Base-by-base conservation (phyloP, 2,888 invertebrate genomes). In the Aspidiotus rigidus region DNA sequence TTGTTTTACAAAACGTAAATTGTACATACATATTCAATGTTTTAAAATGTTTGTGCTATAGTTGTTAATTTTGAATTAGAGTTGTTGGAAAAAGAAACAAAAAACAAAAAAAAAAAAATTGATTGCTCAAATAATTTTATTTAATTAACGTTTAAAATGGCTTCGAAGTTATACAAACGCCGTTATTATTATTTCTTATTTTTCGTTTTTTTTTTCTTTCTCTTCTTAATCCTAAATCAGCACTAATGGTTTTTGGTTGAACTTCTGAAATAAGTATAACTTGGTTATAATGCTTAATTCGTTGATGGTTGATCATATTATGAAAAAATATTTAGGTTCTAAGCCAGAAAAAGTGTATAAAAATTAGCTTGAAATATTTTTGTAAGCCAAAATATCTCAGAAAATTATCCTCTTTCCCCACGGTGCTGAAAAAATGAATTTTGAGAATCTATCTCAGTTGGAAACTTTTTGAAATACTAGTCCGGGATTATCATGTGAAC, bases 101-200 rank as follows among this genome's bases (percentile, higher is more conserved):
- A 28, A 28, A 28, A 28, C 28, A 28, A 28, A 28, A 56, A 64
- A 66, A 15, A 41, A 40, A 66, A 42, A 62, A 62, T 8, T 61
- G 62, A 69, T 69, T 69, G 69, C 69, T 69, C 69, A 69, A 69
- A 69, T 55, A 54, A 69, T 69, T 69, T 61, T 55, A 61, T 66
- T 66, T 56, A 66, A 40, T 59, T 59, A 44, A 39, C 40, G 40
- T 57, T 17, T 3, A 57, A 59, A 7, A 59, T 66, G 7, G 66
- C 66, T 66, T 66, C 7, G 6, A 56, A 57, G 16, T 57, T 39
- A 10, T 28, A 13, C 28, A 7, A 42, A 28, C 15, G 16, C 42
- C 13, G 28, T 40, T 42, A 28, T 62, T 62, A 39, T 42, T 49
- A 28, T 59, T 28, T 28, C 8, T 55, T 55, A 9, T 55, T 55